Base-by-base conservation (phyloP, 2,888 invertebrate genomes). In the Anarsia innoxiella region DNA sequence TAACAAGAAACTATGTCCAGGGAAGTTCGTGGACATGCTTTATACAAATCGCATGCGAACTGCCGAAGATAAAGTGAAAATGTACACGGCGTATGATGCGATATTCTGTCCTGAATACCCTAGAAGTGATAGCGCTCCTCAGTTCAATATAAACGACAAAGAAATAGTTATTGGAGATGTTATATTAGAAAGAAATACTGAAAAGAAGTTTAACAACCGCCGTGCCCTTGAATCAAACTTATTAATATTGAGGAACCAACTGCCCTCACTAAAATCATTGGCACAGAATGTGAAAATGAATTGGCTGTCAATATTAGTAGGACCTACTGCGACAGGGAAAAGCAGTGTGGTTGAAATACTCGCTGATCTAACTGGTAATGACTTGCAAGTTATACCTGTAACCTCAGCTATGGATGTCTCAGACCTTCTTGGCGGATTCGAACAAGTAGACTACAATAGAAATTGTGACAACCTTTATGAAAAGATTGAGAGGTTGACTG, bases 371-470 rank as follows among this genome's bases (percentile, higher is more conserved):
- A 87, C 89, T 1, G 94, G 94, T 1, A 89, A 89, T 50, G 87
- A 89, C 40, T 82, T 97, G 29, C 88, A 89, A 51, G 89, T 92
- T 0, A 79, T 98, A 40, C 89, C 93, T 8, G 92, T 97, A 35
- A 96, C 95, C 54, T 93, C 95, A 16, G 92, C 95, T 23, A 97
- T 96, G 91, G 98, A 98, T 62, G 95, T 97, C 0, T 94, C 93
- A 0, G 97, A 98, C 66, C 89, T 98, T 35, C 86, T 98, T 1
- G 99, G 99, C 34, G 96, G 97, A 45, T 99, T 98, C 76, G 99
- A 99, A 86, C 99, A 99, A 91, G 86, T 88, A 1, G 92, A 92
- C 62, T 89, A 90, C 53, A 89, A 88, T 45, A 85, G 91, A 51
- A 93, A 93, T 62, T 80, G 94, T 29, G 93, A 93, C 53, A 90